phyloP scores from a whole-genome alignment of 2,888 invertebrate species.

The Mamestra brassicae region DNA sequence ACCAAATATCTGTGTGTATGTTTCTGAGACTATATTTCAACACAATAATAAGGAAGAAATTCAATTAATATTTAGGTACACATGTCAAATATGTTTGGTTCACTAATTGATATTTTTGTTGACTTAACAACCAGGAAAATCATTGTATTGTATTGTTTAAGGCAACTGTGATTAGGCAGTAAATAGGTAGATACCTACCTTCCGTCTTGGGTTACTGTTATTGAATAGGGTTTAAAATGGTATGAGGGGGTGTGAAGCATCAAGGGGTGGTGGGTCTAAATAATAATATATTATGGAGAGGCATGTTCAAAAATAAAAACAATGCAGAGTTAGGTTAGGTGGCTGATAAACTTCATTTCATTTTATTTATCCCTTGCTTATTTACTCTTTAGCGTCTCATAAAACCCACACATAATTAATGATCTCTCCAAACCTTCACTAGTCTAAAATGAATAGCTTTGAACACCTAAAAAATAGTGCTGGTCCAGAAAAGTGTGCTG shows the following conservation, averaged over 20 bases:
- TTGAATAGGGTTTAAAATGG: not conserved
- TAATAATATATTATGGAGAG: too few relatives aligned
- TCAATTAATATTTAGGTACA: not conserved
- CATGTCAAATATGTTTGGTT: not conserved
- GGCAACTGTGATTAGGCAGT: not conserved
- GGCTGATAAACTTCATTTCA: not conserved
- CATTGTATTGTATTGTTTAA: not conserved
- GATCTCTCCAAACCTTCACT: not conserved
- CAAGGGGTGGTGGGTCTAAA: too few relatives aligned
- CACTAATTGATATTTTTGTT: not conserved
- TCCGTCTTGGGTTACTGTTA: not conserved
- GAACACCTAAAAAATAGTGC: not conserved
- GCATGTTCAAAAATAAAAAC: not conserved
- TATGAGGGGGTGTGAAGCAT: not conserved
- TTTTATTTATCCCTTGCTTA: not conserved
- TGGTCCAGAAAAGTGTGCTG: not conserved
- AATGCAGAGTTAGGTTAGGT: too few relatives aligned
- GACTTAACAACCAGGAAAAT: conserved; percentile 20
- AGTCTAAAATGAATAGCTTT: conserved; percentile 1
- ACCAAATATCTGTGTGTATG: not conserved
- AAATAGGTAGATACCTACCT: not conserved
- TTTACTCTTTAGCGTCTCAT: not conserved
- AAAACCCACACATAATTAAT: not conserved
- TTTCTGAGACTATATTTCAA: not conserved
- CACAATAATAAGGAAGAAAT: conserved; percentile 15